These are phyloP conservation scores for Heliconius aoede DNA, from an alignment of 2,888 invertebrate species.

Conservation along the genomic window DNA sequence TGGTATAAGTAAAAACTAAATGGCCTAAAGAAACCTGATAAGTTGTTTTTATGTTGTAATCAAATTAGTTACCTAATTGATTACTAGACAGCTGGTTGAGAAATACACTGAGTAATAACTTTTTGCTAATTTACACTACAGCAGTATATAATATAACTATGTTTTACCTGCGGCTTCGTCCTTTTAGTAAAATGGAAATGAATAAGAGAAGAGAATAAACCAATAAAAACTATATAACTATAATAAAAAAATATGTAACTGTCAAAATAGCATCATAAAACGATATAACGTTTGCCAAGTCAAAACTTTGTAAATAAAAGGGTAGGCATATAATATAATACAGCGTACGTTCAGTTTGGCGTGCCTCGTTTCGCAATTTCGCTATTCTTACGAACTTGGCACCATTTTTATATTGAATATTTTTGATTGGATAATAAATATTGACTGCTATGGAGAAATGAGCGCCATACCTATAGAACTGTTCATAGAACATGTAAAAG, in stretches of 20 bases:
- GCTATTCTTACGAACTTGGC: constrained; percentile 4
- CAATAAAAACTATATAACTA: background rate
- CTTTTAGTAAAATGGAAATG: background rate
- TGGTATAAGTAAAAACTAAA: constrained; percentile 8
- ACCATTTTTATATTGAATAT: constrained; percentile 12
- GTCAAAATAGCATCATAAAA: constrained; percentile 13
- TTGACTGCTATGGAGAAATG: background rate
- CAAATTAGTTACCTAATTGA: constrained; percentile 23
- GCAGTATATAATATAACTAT: background rate
- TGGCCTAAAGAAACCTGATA: constrained; percentile 23
- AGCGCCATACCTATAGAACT: background rate
- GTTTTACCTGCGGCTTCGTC: background rate
- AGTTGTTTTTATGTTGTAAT: constrained; percentile 17
- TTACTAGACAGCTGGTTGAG: constrained; percentile 14
- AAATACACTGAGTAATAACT: constrained; percentile 11
- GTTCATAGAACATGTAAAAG: background rate
- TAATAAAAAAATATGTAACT: constrained; percentile 6
- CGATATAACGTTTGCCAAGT: constrained; percentile 12
- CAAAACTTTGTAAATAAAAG: constrained; percentile 18
- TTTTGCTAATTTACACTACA: constrained; percentile 13
- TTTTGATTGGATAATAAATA: constrained; percentile 17
- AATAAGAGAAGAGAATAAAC: background rate
- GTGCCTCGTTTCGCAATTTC: constrained; percentile 6
- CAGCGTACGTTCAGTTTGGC: constrained; percentile 1
- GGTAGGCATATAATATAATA: background rate